Evolutionary conservation across 2,888 invertebrate species (phyloP).

Genomic region (Meiosimyza decipiens): DNA sequence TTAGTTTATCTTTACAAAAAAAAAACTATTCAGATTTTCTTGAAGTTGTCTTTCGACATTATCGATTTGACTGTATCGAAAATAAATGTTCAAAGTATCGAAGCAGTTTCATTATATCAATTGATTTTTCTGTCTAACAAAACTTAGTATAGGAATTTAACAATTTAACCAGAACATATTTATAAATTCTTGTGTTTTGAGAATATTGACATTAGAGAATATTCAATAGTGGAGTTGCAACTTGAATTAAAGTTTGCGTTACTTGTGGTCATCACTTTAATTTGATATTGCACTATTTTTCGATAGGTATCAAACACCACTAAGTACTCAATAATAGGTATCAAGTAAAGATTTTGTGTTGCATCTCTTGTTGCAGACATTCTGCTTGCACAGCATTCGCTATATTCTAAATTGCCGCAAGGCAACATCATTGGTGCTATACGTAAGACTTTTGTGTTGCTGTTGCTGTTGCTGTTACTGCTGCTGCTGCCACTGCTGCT

Average conservation of each 20-base stretch:
- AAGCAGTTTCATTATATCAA: neutral
- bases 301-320: no score
- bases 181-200: no score
- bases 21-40: neutral
- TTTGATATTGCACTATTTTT: slow-evolving; percentile 1
- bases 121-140: no score
- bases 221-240: neutral
- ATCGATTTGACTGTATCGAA: no score
- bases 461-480: neutral
- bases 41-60: neutral
- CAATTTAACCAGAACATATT: no score
- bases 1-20: slow-evolving; percentile 37
- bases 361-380: neutral
- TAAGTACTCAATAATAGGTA: no score
- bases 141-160: no score
- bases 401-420: neutral
- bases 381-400: neutral
- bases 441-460: neutral
- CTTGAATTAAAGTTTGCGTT: slow-evolving; percentile 15
- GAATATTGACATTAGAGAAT: no score
- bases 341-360: no score
- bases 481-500: neutral
- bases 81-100: neutral
- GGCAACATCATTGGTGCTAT: neutral
- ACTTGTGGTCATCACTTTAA: neutral